Percentiles rank a stretch among this genome's conserved stretches.
phyloP scores from a whole-genome alignment of 2,888 invertebrate genomes.

The Halictus ligatus region DNA sequence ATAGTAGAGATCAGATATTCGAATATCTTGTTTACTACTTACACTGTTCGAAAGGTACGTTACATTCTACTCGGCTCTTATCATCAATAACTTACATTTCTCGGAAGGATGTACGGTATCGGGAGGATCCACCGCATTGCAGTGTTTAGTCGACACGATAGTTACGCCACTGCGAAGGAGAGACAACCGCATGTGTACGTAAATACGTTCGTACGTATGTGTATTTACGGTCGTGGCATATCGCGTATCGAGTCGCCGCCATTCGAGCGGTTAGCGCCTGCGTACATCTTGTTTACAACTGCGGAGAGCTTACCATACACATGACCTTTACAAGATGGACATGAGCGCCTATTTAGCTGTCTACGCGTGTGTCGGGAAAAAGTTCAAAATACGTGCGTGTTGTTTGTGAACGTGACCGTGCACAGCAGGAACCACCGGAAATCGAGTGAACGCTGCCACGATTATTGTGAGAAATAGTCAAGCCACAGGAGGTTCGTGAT shows the following conservation, averaged over 20 bases:
- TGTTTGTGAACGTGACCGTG: conserved; percentile 47
- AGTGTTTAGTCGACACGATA: conserved; percentile 56
- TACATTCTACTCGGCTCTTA: neutral
- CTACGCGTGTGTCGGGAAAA: conserved; percentile 74
- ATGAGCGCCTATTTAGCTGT: conserved; percentile 79
- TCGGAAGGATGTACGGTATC: conserved; percentile 25
- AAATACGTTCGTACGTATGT: conserved; percentile 61
- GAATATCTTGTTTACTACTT: conserved; percentile 3
- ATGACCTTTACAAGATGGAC: conserved; percentile 85
- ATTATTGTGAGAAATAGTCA: conserved; percentile 39
- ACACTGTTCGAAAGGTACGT: conserved; percentile 7
- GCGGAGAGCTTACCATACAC: conserved; percentile 83
- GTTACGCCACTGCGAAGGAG: conserved; percentile 64
- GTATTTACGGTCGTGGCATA: conserved; percentile 73
- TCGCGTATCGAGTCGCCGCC: conserved; percentile 77
- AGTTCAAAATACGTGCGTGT: conserved; percentile 61
- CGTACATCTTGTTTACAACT: conserved; percentile 84
- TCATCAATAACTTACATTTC: conserved; percentile 36
- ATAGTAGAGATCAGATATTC: neutral
- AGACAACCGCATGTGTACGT: conserved; percentile 61
- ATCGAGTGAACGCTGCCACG: conserved; percentile 14
- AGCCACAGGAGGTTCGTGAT: conserved; percentile 54
- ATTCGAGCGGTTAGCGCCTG: conserved; percentile 81
- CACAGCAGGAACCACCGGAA: conserved; percentile 19
- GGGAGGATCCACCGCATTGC: conserved; percentile 69